phyloP scores from a whole-genome alignment of 2,888 invertebrate genomes.

The Pandemis cinnamomeana region DNA sequence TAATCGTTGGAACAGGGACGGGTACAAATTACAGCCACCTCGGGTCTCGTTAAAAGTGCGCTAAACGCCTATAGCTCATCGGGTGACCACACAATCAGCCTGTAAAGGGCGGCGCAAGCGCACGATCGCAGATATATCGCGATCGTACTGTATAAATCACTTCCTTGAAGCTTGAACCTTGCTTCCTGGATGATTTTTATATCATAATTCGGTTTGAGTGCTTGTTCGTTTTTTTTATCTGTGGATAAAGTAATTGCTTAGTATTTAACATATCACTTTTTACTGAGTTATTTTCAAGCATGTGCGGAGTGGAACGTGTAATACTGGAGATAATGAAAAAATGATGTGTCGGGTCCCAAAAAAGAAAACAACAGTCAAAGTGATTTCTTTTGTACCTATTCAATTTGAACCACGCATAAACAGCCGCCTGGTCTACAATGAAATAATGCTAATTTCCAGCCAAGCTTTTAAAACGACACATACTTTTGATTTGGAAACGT shows the following conservation, averaged over 20 bases:
- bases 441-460: no score
- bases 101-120: conserved; percentile 62
- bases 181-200: conserved; percentile 21
- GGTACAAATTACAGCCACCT: conserved; percentile 51
- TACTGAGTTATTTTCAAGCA: no score
- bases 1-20: conserved; percentile 26
- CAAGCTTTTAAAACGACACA: background rate
- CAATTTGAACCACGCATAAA: no score
- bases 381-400: background rate
- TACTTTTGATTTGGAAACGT: background rate
- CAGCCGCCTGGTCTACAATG: no score
- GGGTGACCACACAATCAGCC: conserved; percentile 63
- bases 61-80: conserved; percentile 54
- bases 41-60: conserved; percentile 51
- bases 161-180: conserved; percentile 58
- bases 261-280: no score
- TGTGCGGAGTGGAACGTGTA: no score
- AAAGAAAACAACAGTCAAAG: no score
- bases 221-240: no score
- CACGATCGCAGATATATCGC: conserved; percentile 77
- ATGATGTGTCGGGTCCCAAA: no score
- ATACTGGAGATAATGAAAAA: no score
- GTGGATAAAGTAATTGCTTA: no score
- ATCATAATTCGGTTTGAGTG: conserved; percentile 2
- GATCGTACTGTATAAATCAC: conserved; percentile 79